A percentile compares a stretch with the other conserved stretches of the same genome.
Evolutionary conservation across 2,888 invertebrate species (phyloP).

Genomic region (Laothoe populi): DNA sequence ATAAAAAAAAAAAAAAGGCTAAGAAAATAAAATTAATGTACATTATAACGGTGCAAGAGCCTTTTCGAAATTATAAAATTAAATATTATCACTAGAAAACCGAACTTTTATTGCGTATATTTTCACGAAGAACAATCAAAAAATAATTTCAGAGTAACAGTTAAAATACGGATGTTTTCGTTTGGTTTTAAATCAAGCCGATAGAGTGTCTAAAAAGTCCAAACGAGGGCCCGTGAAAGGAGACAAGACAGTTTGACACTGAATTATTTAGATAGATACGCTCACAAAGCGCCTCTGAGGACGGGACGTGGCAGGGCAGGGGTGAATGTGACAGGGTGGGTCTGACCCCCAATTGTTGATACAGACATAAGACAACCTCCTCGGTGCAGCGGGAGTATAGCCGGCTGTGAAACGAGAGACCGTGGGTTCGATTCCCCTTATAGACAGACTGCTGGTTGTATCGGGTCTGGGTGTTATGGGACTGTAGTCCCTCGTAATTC

Average conservation of each 20-base stretch:
- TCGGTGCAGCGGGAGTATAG: too few species aligned
- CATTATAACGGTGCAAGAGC: too few species aligned
- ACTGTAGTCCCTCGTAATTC: too few species aligned
- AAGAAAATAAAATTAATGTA: too few species aligned
- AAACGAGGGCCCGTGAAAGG: constrained; percentile 36
- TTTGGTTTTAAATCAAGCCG: constrained; percentile 20
- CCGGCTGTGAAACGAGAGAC: too few species aligned
- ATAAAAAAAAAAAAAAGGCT: too few species aligned
- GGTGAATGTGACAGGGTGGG: too few species aligned
- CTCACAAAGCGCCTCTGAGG: constrained; percentile 42
- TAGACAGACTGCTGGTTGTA: too few species aligned
- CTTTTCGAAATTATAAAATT: too few species aligned
- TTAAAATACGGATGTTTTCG: constrained; percentile 7
- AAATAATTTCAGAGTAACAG: background rate
- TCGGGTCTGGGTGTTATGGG: too few species aligned
- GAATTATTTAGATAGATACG: constrained; percentile 53
- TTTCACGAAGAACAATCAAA: background rate
- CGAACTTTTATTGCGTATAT: background rate
- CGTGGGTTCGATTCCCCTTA: too few species aligned
- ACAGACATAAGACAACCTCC: background rate
- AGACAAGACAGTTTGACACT: constrained; percentile 45
- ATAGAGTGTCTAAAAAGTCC: constrained; percentile 30
- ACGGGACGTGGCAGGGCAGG: constrained; percentile 15
- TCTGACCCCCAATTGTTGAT: background rate
- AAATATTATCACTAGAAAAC: too few species aligned